Evolutionary conservation across 1,140 invertebrate species (phyloP).

Genomic region (Pachyrhynchus sulphureomaculatus): DNA sequence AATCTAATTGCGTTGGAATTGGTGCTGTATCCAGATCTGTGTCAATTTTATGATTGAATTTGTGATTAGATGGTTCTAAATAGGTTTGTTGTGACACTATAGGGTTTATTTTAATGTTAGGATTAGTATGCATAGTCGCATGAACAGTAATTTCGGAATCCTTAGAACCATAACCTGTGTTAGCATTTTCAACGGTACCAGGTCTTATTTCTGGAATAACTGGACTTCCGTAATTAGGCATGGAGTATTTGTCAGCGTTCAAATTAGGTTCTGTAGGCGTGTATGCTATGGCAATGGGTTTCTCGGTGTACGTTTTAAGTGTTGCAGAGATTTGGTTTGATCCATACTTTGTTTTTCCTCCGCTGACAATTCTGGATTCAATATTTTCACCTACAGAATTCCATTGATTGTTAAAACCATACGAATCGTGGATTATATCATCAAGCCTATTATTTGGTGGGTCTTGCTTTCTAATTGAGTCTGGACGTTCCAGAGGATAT

Average conservation of each 20-base stretch:
- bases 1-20: slow-evolving; percentile 50
- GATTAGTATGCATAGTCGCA: slow-evolving; percentile 46
- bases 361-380: slow-evolving; percentile 41
- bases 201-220: slow-evolving; percentile 53
- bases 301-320: slow-evolving; percentile 51
- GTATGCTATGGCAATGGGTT: slow-evolving; percentile 57
- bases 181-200: slow-evolving; percentile 31
- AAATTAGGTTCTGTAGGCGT: slow-evolving; percentile 53
- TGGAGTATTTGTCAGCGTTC: slow-evolving; percentile 44
- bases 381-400: slow-evolving; percentile 41
- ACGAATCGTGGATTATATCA: slow-evolving; percentile 27
- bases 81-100: not conserved
- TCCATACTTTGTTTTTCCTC: slow-evolving; percentile 30
- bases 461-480: slow-evolving; percentile 41
- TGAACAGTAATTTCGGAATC: slow-evolving; percentile 47
- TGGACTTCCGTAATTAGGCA: slow-evolving; percentile 51
- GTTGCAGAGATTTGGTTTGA: slow-evolving; percentile 48
- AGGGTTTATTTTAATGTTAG: not conserved
- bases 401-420: slow-evolving; percentile 47
- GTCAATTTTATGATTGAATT: slow-evolving; percentile 34
- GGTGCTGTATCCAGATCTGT: slow-evolving; percentile 9
- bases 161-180: slow-evolving; percentile 31
- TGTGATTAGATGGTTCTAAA: slow-evolving; percentile 1
- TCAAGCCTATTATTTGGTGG: slow-evolving; percentile 38
- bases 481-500: slow-evolving; percentile 61